phyloP scores from a whole-genome alignment of 2,113 vertebrate genomes.

The Pycnonotus jocosus region DNA sequence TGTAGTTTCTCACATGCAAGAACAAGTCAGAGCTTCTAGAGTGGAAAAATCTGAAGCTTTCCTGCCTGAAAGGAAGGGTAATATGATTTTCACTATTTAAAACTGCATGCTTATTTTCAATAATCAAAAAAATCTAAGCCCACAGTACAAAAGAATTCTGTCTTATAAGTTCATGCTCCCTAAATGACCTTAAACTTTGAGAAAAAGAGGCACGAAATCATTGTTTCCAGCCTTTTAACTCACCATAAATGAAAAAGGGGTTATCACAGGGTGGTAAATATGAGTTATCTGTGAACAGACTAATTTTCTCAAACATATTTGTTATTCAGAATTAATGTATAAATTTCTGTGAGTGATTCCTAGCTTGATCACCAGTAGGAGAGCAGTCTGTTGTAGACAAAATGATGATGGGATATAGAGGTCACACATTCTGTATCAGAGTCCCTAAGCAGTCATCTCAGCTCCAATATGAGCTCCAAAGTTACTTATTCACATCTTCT shows the following conservation, averaged over 20 bases:
- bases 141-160: neutral
- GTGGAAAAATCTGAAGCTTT: neutral
- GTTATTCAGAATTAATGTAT: constrained; percentile 24
- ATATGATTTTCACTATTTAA: neutral
- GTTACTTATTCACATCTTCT: constrained; percentile 8
- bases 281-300: neutral
- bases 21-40: neutral
- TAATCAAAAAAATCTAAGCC: neutral
- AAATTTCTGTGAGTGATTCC: constrained; percentile 5
- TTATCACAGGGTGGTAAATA: neutral
- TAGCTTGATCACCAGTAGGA: neutral
- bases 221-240: neutral
- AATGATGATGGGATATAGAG: neutral
- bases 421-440: neutral
- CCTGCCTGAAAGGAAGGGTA: neutral
- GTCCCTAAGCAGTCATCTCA: neutral
- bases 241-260: neutral
- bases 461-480: neutral
- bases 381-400: neutral
- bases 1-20: neutral
- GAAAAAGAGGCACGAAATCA: neutral
- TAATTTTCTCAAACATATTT: constrained; percentile 33
- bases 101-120: neutral
- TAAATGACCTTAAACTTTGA: neutral
- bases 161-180: neutral